These are phyloP conservation scores for Rhinatrema bivittatum DNA, from an alignment of 2,797 vertebrate species.

Conservation along the genomic window DNA sequence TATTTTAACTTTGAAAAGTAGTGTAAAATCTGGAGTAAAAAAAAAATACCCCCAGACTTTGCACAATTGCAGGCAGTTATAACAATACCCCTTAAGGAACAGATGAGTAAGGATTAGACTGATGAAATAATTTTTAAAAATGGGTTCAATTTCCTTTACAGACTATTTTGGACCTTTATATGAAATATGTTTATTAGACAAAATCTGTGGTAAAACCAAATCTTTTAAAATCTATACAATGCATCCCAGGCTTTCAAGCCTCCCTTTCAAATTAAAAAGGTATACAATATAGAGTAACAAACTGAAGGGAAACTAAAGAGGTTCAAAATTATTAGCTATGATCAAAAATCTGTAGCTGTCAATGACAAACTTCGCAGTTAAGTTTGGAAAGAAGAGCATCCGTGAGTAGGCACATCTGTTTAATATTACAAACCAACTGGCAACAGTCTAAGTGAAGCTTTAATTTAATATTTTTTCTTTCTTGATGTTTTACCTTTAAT, in stretches of 20 bases:
- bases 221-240: too few relatives aligned
- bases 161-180: too few relatives aligned
- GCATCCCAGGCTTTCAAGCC: not conserved
- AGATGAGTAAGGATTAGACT: too few relatives aligned
- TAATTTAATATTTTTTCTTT: conserved; percentile 97
- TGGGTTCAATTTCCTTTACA: too few relatives aligned
- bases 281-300: conserved; percentile 32
- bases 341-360: conserved; percentile 69
- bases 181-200: too few relatives aligned
- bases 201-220: too few relatives aligned
- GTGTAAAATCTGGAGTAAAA: too few relatives aligned
- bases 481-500: conserved; percentile 98
- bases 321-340: conserved; percentile 52
- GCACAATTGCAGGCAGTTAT: too few relatives aligned
- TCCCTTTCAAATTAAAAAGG: conserved; percentile 15
- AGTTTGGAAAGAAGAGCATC: conserved; percentile 56
- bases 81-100: too few relatives aligned
- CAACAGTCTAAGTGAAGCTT: conserved; percentile 94
- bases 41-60: too few relatives aligned
- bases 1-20: too few relatives aligned
- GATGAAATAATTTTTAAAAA: too few relatives aligned
- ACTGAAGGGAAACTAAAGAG: conserved; percentile 32
- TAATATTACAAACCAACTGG: conserved; percentile 87
- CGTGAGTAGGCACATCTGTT: conserved; percentile 86
- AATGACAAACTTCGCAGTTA: conserved; percentile 45